phyloP scores from a whole-genome alignment of 2,113 vertebrate genomes.

The Columba livia region DNA sequence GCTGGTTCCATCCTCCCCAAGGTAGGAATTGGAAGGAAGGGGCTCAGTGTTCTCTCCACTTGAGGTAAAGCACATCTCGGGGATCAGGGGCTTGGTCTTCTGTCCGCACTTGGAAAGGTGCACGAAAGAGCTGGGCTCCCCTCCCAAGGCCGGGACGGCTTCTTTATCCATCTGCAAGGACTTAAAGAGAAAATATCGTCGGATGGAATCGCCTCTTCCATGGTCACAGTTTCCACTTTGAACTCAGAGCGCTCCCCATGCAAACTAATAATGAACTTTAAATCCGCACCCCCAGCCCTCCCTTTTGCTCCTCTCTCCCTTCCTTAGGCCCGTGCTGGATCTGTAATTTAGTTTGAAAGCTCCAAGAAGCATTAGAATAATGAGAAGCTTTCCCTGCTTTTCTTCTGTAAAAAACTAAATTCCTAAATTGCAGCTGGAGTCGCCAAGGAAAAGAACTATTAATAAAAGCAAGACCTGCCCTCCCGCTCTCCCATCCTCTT shows the following conservation, averaged over 20 bases:
- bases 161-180: constrained; percentile 77
- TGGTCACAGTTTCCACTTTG: fast-evolving
- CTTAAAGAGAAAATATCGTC: not conserved
- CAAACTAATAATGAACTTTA: not conserved
- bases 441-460: not conserved
- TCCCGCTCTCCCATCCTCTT: not conserved
- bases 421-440: not conserved
- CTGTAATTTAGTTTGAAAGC: not conserved
- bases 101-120: constrained; percentile 74
- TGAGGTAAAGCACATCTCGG: constrained; percentile 96
- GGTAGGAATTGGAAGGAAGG: constrained; percentile 85
- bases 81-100: constrained; percentile 87
- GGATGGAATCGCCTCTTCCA: fast-evolving
- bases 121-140: constrained; percentile 29
- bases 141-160: not conserved
- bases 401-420: not conserved
- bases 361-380: not conserved
- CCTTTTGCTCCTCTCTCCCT: not conserved
- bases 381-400: not conserved
- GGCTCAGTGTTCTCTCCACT: constrained; percentile 89
- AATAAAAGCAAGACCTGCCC: not conserved
- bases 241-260: not conserved
- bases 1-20: constrained; percentile 92
- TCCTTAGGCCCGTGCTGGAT: fast-evolving
- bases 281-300: not conserved